Evolutionary conservation across 1,140 invertebrate genomes (phyloP).

Genomic region (Steinernema feltiae): DNA sequence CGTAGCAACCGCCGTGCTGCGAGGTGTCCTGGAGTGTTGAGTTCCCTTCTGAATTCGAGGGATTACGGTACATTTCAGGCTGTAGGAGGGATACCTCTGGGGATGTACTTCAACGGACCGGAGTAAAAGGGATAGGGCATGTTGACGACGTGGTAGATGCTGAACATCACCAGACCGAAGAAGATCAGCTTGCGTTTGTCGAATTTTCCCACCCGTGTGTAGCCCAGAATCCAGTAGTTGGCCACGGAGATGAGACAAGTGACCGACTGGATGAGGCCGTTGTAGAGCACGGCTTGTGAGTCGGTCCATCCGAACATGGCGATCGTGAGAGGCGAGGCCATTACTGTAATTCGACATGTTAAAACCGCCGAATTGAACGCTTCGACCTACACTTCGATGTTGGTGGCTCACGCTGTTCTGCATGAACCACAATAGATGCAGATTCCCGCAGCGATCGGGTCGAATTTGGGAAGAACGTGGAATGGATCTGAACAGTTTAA

Average conservation of each 20-base stretch:
- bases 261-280: background rate
- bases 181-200: background rate
- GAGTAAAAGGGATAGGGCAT: conserved; percentile 34
- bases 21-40: conserved; percentile 20
- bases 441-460: conserved; percentile 22
- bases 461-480: conserved; percentile 28
- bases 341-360: conserved; percentile 21
- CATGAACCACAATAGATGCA: conserved; percentile 32
- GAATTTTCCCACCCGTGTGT: background rate
- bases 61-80: background rate
- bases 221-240: background rate
- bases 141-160: background rate
- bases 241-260: background rate
- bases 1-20: conserved; percentile 30
- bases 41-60: conserved; percentile 10
- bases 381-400: conserved; percentile 32
- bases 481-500: conserved; percentile 17
- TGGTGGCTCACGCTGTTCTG: conserved; percentile 28
- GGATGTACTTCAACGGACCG: conserved; percentile 33
- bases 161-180: background rate
- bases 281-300: background rate
- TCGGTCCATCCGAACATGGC: background rate
- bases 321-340: background rate
- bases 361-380: background rate
- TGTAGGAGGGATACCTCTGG: too few species aligned